Base-by-base conservation (phyloP, 1,140 invertebrate species). In the honey bee (Apis mellifera) region DNA sequence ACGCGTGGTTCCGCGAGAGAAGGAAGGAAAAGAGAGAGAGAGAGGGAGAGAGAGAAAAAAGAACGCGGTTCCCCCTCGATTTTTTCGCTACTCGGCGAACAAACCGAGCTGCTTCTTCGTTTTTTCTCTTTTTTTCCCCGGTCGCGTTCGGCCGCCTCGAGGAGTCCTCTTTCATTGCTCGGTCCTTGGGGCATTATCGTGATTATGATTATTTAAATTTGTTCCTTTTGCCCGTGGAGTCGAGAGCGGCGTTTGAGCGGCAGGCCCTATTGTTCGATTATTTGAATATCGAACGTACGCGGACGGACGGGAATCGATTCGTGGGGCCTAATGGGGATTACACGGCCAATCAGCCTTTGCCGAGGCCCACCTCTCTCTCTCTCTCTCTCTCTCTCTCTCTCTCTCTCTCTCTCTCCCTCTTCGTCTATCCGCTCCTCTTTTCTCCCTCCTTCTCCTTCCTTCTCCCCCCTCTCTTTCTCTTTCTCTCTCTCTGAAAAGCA, bases 241-340 rank as follows among this genome's bases (percentile, higher is more conserved):
- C 77, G 83, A 88, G 86, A 89, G 77, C 81, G 86, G 71, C 87
- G 85, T 86, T 89, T 87, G 85, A 89, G 88, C 84, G 89, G 87
- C 88, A 82, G 87, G 77, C 89, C 85, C 92, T 89, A 93, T 93
- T 94, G 92, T 94, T 92, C 91, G 92, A 94, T 94, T 93, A 93
- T 93, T 93, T 93, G 92, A 93, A 93, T 93, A 92, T 92, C 91
- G 92, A 91, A 89, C 89, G 87, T 86, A 84, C 85, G 87, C 84
- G 84, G 76, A 89, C 88, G 88, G 85, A 92, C 89, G 90, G 88
- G 91, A 93, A 93, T 93, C 91, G 93, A 93, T 93, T 93, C 92
- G 92, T 91, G 91, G 89, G 88, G 89, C 89, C 91, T 94, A 94
- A 94, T 94, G 90, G 92, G 91, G 91, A 94, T 93, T 94, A 93